Base-by-base conservation (phyloP, 2,888 invertebrate species). In the Tetheella fluctuosa region DNA sequence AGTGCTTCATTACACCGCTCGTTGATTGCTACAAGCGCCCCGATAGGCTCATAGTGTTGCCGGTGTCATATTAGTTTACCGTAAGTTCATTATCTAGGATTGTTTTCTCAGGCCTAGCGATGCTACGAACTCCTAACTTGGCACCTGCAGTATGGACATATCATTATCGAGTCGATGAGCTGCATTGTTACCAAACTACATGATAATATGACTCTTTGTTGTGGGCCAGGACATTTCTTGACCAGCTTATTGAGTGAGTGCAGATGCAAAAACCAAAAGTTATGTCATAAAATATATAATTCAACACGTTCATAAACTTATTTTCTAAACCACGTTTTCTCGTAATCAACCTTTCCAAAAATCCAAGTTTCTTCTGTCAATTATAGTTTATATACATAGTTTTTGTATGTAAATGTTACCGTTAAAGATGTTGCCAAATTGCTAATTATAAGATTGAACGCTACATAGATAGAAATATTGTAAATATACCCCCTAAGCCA, bases 361-460 rank as follows among this genome's bases (percentile, higher is more conserved):
- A 64, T 67, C 72, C 76, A 77, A 76, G 74, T 80, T 84, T 87
- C 75, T 87, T 88, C 90, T 83, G 92, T 92, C 92, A 92, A 92
- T 92, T 92, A 91, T 88, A 80, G 72, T 84, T 82, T 82, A 77
- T 25, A 53, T 55, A 37, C 68, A 76, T 78, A 81, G 70, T 77
- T 71, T 76, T 55, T 80, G 74, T 85, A 86, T 84, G 85, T 88
- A 84, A 88, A 89, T 86, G 86, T 86, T 89, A 87, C 81, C 78
- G 84, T 86, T 88, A 86, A 82, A 73, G 80, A 85, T 82, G 91
- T 91, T 93, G 92, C 92, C 91, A 93, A 92, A 91, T 84, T 81
- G 88, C 88, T 89, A 88, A 81, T 66, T 83, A 77, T 87, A 90
- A 90, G 88, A 75, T 77, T 23, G 81, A 79, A 82, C 75, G 85